Percentiles rank a stretch among this genome's conserved stretches.
These are phyloP conservation scores for Lordiphosa mommai DNA, from an alignment of 1,140 invertebrate species.

Conservation along the genomic window DNA sequence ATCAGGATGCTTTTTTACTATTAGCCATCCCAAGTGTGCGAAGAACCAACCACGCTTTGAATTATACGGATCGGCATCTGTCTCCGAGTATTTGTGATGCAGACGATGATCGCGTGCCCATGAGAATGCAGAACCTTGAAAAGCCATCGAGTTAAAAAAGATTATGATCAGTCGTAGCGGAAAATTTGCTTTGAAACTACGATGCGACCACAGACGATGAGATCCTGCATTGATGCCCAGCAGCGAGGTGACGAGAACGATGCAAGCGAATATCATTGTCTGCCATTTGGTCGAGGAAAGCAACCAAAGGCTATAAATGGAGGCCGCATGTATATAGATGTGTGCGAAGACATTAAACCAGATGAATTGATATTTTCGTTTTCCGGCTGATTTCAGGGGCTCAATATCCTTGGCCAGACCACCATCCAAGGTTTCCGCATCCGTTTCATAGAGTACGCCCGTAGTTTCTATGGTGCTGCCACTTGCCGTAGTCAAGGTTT, in stretches of 20 bases:
- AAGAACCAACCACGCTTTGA: slow-evolving; percentile 82
- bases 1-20: slow-evolving; percentile 81
- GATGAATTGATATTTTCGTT: neutral
- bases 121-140: slow-evolving; percentile 79
- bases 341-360: neutral
- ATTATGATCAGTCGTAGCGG: slow-evolving; percentile 82
- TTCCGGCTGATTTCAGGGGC: neutral
- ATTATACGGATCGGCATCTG: slow-evolving; percentile 83
- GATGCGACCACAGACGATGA: slow-evolving; percentile 91
- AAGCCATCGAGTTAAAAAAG: slow-evolving; percentile 67
- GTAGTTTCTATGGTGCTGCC: neutral
- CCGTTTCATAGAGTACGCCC: slow-evolving; percentile 1
- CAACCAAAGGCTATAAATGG: neutral
- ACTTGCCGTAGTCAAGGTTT: too few species aligned
- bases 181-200: slow-evolving; percentile 87
- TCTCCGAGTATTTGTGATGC: slow-evolving; percentile 4
- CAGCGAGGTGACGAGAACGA: slow-evolving; percentile 29
- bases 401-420: neutral
- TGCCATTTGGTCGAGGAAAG: neutral
- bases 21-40: slow-evolving; percentile 83
- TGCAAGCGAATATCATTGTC: neutral
- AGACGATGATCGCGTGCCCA: slow-evolving; percentile 51
- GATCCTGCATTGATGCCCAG: slow-evolving; percentile 87
- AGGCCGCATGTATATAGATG: neutral
- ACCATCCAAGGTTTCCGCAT: slow-evolving; percentile 1